phyloP scores from a whole-genome alignment of 2,797 vertebrate genomes.

The Hoplostethus atlanticus region DNA sequence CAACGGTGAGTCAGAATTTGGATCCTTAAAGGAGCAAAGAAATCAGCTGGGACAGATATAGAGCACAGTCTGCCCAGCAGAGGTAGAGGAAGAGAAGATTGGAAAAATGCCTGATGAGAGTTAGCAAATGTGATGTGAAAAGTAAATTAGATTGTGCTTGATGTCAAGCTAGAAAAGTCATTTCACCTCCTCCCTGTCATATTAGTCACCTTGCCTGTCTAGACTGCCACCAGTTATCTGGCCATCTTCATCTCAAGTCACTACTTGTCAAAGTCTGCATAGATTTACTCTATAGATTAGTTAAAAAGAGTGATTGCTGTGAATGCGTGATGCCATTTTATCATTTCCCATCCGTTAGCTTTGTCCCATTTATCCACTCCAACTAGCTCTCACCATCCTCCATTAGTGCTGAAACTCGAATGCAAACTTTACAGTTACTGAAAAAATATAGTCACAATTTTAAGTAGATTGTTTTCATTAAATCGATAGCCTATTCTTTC shows the following conservation, averaged over 20 bases:
- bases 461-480: conserved; percentile 17
- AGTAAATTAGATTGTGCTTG: conserved; percentile 54
- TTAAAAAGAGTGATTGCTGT: conserved; percentile 51
- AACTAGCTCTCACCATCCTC: conserved; percentile 7
- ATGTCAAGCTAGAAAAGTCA: conserved; percentile 59
- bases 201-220: conserved; percentile 67
- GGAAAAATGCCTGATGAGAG: conserved; percentile 30
- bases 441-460: conserved; percentile 19
- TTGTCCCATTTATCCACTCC: conserved; percentile 15
- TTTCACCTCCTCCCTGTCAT: conserved; percentile 66
- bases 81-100: background rate
- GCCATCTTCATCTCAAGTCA: conserved; percentile 70
- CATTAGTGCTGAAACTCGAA: background rate
- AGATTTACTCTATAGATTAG: conserved; percentile 71
- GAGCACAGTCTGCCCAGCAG: conserved; percentile 7
- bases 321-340: conserved; percentile 26
- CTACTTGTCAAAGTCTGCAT: conserved; percentile 60
- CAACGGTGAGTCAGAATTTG: background rate
- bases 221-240: conserved; percentile 67
- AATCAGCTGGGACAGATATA: conserved; percentile 7
- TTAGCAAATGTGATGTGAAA: conserved; percentile 52
- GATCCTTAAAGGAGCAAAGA: background rate
- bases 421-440: background rate
- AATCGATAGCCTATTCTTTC: conserved; percentile 22
- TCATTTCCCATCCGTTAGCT: conserved; percentile 14